Conservation (phyloP, 2,113 vertebrate species). For the Climacteris rufus region DNA sequence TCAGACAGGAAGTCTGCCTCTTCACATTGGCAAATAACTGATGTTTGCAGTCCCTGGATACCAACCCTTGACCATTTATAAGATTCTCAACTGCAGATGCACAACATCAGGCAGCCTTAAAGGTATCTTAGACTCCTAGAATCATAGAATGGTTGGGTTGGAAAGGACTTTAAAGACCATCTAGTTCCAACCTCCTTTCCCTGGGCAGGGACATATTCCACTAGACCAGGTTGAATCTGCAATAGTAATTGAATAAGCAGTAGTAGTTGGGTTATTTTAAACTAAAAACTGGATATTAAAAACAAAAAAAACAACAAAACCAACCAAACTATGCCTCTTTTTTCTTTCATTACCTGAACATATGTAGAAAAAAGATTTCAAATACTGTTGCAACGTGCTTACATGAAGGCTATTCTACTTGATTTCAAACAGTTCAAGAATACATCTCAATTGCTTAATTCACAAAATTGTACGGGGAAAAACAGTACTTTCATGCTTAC, state of each 20-base stretch:
- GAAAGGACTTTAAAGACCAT: neutral
- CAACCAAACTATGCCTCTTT: neutral
- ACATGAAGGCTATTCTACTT: neutral
- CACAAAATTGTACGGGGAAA: neutral
- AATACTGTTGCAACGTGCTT: neutral
- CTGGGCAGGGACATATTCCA: neutral
- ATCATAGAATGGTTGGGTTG: neutral
- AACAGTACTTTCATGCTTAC: neutral
- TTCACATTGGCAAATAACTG: neutral
- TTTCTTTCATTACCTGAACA: neutral
- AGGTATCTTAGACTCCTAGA: neutral
- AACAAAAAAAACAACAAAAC: neutral
- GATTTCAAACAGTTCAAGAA: neutral
- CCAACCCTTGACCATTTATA: neutral
- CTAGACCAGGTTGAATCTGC: neutral
- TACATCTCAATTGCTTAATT: constrained; percentile 13
- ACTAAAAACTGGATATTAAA: neutral
- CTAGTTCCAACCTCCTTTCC: neutral
- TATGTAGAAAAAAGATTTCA: neutral
- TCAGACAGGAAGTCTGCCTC: neutral
- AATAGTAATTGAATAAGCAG: neutral
- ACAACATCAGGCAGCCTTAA: neutral
- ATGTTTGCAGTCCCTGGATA: neutral
- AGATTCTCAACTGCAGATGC: neutral
- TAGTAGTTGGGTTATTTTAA: neutral